Evolutionary conservation across 2,797 vertebrate genomes (phyloP).

Genomic region (Syndactyla subalaris): DNA sequence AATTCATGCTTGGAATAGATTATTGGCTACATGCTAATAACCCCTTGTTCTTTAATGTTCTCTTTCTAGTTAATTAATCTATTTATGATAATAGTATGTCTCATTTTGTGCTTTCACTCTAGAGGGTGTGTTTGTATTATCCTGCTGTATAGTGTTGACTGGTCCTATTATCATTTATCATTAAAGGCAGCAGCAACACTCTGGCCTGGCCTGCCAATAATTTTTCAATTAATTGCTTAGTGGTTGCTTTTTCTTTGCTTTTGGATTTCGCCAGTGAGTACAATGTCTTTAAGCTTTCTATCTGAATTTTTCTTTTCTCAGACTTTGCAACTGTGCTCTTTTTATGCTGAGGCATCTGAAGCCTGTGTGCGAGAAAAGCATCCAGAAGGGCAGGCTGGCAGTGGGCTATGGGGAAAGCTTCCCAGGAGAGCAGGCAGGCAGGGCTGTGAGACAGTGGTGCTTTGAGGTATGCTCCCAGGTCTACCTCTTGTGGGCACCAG

Average conservation of each 20-base stretch:
- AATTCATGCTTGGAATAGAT: neutral
- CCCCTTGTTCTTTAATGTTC: constrained; percentile 41
- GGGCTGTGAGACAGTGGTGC: neutral
- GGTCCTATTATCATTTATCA: constrained; percentile 51
- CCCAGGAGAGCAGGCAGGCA: neutral
- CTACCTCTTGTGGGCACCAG: neutral
- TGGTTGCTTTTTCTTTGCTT: neutral
- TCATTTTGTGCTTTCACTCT: constrained; percentile 45
- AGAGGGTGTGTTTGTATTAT: constrained; percentile 52
- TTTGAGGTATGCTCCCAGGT: neutral
- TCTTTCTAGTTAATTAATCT: constrained; percentile 65
- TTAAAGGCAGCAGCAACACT: constrained; percentile 15
- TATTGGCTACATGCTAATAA: constrained; percentile 2
- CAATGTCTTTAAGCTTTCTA: neutral
- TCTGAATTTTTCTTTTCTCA: neutral
- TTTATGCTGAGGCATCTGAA: neutral
- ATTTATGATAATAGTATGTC: constrained; percentile 58
- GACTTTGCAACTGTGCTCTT: neutral
- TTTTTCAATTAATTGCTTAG: constrained; percentile 58
- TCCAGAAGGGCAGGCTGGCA: neutral
- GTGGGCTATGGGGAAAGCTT: accelerated
- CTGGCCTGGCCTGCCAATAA: constrained; percentile 41
- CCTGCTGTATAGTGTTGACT: neutral
- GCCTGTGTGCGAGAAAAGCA: neutral
- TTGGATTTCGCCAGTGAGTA: neutral